Conservation (phyloP, 2,797 vertebrate genomes). For the Danionella dracula region DNA sequence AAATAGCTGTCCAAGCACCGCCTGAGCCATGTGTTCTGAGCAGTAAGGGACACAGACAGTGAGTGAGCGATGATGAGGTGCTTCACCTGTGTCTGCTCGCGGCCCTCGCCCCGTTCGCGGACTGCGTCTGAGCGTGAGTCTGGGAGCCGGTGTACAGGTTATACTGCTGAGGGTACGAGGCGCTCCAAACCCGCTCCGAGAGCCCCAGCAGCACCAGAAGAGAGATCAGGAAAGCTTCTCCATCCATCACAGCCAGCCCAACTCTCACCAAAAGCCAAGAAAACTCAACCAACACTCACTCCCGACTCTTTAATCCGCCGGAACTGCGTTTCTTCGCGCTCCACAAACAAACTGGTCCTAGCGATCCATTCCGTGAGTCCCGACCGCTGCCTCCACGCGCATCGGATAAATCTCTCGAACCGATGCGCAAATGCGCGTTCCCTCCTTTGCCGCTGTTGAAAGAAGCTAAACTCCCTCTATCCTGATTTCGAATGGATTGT, state of each 20-base stretch:
- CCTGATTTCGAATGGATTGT: constrained; percentile 7
- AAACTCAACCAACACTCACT: constrained; percentile 22
- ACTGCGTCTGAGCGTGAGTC: constrained; percentile 34
- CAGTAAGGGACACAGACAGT: neutral
- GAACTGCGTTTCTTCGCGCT: constrained; percentile 2
- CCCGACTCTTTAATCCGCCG: constrained; percentile 17
- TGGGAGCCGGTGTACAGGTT: constrained; percentile 46
- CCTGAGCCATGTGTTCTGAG: too few species aligned
- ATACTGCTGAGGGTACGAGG: constrained; percentile 48
- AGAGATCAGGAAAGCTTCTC: constrained; percentile 27
- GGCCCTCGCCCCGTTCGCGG: constrained; percentile 43
- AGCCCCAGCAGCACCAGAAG: constrained; percentile 31
- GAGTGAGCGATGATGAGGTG: neutral
- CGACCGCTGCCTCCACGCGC: neutral
- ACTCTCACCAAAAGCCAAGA: neutral
- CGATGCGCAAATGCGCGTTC: constrained; percentile 3
- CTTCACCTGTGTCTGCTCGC: constrained; percentile 52
- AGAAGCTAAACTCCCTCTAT: neutral
- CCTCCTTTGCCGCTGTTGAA: neutral
- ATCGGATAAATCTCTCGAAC: constrained; percentile 12
- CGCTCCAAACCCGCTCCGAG: constrained; percentile 33
- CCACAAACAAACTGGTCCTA: constrained; percentile 36
- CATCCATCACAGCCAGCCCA: constrained; percentile 26
- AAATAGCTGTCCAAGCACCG: too few species aligned
- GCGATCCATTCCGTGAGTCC: constrained; percentile 38